Base-by-base conservation (phyloP, 2,888 invertebrate species). In the Rapana venosa region DNA sequence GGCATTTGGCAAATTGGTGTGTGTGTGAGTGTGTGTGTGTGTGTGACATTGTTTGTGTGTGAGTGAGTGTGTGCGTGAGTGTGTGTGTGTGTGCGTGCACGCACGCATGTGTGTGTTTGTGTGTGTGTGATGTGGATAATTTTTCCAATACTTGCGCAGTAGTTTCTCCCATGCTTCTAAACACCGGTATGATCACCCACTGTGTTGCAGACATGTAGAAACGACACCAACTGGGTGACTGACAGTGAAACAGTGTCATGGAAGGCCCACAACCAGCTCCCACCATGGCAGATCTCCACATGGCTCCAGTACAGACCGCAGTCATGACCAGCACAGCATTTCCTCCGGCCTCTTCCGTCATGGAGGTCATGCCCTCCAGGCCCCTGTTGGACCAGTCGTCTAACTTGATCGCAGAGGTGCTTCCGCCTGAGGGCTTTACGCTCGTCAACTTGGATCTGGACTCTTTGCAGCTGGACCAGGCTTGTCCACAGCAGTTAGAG, bases 401-500 rank as follows among this genome's bases (percentile, higher is more conserved):
- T 15, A 26, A 61, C 15, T 11, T 86, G 20, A 58, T 86, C 13
- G 22, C 35, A 1, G 58, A 32, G 22, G 86, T 86, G 66, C 61
- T 86, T 2, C 61, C 86, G n/a, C 66, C 66, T 20, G 66, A 47
- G 22, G 86, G 61, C 35, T 86, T 86, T 35, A 86, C 58, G 5
- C 86, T 86, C 13, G 86, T 66, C 58, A 58, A 56, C 86, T 11
- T 66, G 32, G 86, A 58, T 22, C 66, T 86, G 32, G 66, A 86
- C 20, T n/a, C n/a, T 32, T 8, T 86, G n/a, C 86, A 66, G 22
- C 58, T 35, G 35, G 66, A 66, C 6, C 86, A 61, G 86, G 58
- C 15, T 26, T 58, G 22, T 17, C 35, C 5, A 13, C 32, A 61
- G 22, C 32, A 35, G 35, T 5, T 22, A 8, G 22, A 36, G 36